Conservation (phyloP, 2,113 vertebrate genomes). For the Phylloscopus trochilus region DNA sequence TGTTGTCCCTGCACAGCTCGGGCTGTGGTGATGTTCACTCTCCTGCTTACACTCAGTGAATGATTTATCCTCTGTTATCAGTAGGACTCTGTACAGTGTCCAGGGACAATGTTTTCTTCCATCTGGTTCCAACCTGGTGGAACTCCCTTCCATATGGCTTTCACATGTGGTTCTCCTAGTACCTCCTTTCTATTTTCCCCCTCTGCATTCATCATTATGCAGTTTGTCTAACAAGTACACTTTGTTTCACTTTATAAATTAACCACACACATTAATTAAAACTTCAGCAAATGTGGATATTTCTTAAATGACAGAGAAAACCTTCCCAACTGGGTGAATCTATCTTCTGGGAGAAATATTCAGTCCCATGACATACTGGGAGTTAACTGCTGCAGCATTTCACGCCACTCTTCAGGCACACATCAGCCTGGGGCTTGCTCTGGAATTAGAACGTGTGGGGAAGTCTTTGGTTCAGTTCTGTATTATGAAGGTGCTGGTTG, state of each 20-base stretch:
- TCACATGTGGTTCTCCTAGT: constrained; percentile 43
- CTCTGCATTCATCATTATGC: background rate
- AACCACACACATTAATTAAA: constrained; percentile 19
- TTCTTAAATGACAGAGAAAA: background rate
- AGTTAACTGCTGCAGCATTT: background rate
- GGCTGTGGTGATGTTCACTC: constrained; percentile 57
- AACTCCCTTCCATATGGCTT: constrained; percentile 56
- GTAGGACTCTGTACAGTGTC: constrained; percentile 64
- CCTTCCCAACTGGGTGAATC: background rate
- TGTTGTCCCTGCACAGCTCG: constrained; percentile 22
- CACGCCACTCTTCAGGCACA: background rate
- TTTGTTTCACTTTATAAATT: constrained; percentile 36
- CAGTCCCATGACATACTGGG: background rate
- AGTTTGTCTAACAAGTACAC: constrained; percentile 1
- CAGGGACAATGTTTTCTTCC: constrained; percentile 61
- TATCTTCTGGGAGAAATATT: background rate
- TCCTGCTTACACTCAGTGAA: constrained; percentile 57
- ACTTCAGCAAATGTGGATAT: background rate
- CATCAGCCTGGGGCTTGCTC: background rate
- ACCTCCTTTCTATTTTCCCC: background rate
- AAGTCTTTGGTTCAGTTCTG: background rate
- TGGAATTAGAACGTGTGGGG: background rate
- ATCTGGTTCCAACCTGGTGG: constrained; percentile 66
- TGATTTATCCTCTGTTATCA: constrained; percentile 68
- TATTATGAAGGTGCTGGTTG: background rate